A percentile compares a stretch with the other conserved stretches of the same genome.
These are phyloP conservation scores for Spongia lamella DNA, from an alignment of 37 sponge, comb jelly and placozoan genomes.

Conservation along the genomic window DNA sequence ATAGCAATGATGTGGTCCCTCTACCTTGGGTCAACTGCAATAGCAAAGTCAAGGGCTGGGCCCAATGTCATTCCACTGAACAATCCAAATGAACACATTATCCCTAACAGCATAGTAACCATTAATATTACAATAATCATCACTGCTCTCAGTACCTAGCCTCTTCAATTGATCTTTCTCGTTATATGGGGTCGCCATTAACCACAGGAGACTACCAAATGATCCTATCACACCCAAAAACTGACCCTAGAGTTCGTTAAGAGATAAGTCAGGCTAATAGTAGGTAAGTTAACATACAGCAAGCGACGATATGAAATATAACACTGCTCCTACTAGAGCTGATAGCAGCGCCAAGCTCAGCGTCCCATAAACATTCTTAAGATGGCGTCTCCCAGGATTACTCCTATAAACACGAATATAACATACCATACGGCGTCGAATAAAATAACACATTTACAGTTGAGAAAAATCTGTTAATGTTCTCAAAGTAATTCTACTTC, in stretches of 20 bases:
- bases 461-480: constrained; percentile 64
- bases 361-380: constrained; percentile 83
- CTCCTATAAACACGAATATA: constrained; percentile 38
- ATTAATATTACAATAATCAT: too few species aligned
- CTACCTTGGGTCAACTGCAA: constrained; percentile 30
- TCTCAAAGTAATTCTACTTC: constrained; percentile 46
- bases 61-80: constrained; percentile 11
- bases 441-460: constrained; percentile 36
- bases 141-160: too few species aligned
- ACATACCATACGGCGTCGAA: neutral
- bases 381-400: constrained; percentile 49
- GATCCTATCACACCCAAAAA: constrained; percentile 55
- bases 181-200: constrained; percentile 39
- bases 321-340: constrained; percentile 65
- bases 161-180: constrained; percentile 46
- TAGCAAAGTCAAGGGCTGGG: constrained; percentile 37
- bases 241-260: constrained; percentile 7
- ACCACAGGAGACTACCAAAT: constrained; percentile 20
- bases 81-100: too few species aligned
- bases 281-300: constrained; percentile 22
- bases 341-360: constrained; percentile 64
- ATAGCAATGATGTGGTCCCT: neutral
- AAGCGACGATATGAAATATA: constrained; percentile 48
- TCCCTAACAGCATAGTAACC: too few species aligned
- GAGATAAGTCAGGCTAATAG: neutral